These are phyloP conservation scores for Campylomormyrus tamandua DNA, from an alignment of 2,113 vertebrate species.

Conservation along the genomic window DNA sequence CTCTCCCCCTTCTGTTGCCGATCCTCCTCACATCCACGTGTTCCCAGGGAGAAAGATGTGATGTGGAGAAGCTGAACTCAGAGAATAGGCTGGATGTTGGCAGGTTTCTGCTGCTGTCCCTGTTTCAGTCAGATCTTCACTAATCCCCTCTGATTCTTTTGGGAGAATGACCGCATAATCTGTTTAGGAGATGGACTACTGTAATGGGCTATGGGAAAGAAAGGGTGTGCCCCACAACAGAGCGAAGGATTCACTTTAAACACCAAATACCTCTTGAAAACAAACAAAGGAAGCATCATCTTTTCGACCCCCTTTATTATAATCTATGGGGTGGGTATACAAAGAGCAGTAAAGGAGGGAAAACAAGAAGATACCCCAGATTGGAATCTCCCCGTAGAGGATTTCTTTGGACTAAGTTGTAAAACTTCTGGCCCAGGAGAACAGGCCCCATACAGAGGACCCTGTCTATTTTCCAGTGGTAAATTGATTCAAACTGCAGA, in stretches of 20 bases:
- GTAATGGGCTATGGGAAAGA: neutral
- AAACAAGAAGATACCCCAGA: neutral
- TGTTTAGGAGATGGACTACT: neutral
- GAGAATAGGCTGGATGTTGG: neutral
- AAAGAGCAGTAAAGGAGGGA: neutral
- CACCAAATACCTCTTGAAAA: neutral
- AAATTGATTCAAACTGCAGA: conserved; percentile 7
- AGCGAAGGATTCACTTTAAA: neutral
- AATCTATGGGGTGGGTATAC: neutral
- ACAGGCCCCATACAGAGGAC: neutral
- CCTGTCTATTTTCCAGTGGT: neutral
- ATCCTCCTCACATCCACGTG: neutral
- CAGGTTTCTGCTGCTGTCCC: neutral
- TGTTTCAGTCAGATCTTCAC: neutral
- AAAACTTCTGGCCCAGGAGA: neutral
- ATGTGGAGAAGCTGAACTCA: neutral
- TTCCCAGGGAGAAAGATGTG: neutral
- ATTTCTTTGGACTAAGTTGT: neutral
- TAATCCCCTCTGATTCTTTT: neutral
- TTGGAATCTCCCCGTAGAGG: neutral
- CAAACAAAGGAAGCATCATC: neutral
- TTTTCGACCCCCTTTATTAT: neutral
- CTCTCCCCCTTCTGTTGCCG: neutral
- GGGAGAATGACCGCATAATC: neutral
- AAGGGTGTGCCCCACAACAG: neutral